Conservation (phyloP, 1,140 invertebrate genomes). For the Drosophila nannoptera region DNA sequence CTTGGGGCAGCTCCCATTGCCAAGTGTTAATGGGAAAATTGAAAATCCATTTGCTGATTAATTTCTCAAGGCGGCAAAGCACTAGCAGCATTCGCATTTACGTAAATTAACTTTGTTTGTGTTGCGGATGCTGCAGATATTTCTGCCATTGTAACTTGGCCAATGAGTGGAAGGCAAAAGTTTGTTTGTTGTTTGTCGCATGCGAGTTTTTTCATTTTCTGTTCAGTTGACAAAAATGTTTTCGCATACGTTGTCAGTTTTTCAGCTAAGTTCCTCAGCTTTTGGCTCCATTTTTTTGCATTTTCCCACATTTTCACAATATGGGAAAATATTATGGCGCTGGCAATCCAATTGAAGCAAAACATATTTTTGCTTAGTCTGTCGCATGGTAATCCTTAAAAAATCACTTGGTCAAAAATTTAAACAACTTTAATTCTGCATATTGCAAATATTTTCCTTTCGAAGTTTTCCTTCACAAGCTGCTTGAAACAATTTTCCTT, state of each 20-base stretch:
- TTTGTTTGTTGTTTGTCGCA: conserved; percentile 40
- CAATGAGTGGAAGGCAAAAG: conserved; percentile 39
- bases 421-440: neutral
- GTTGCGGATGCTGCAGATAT: conserved; percentile 26
- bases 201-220: conserved; percentile 6
- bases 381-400: neutral
- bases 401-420: neutral
- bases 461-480: no score
- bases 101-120: conserved; percentile 66
- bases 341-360: conserved; percentile 23
- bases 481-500: no score
- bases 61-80: conserved; percentile 53
- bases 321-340: conserved; percentile 35
- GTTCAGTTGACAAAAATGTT: conserved; percentile 54
- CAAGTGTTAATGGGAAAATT: conserved; percentile 71
- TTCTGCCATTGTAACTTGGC: conserved; percentile 25
- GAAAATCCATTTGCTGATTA: conserved; percentile 77
- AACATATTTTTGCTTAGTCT: conserved; percentile 34
- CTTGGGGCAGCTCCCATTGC: conserved; percentile 25
- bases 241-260: conserved; percentile 60
- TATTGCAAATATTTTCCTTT: no score
- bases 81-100: conserved; percentile 60
- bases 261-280: conserved; percentile 41
- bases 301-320: conserved; percentile 9
- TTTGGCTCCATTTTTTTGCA: neutral